Evolutionary conservation across 1,140 invertebrate genomes (phyloP), one percentile per base, ranked within the genome.

Genomic region (Venturia canescens): DNA sequence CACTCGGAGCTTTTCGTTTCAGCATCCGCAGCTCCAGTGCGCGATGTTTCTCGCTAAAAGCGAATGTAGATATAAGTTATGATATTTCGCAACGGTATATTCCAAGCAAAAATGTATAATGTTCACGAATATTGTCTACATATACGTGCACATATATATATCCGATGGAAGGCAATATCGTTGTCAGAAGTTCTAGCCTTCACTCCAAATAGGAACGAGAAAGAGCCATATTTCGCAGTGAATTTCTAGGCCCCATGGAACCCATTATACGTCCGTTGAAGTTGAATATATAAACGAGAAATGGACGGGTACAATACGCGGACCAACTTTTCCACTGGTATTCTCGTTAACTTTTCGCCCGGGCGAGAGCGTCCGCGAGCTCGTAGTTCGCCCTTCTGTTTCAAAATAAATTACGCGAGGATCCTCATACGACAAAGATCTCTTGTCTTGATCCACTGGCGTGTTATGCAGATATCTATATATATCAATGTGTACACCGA

Each of bases 261-360:
- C 53, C 21, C 53, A 57, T 23, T 57, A n/a, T n/a, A 23, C 53
- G 53, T 23, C n/a, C 53, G 53, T 23, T n/a, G 21, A 57, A 57
- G 53, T 57, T 57, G 53, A 57, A 57, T 57, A 57, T 11, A 57
- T 57, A 57, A 57, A 57, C 21, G 53, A 57, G 53, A 9, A n/a
- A 57, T 23, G 21, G 53, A n/a, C 53, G 53, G 2, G 16, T 57
- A 57, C 18, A 57, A n/a, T 21, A 23, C 53, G 18, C 21, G 53
- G 16, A n/a, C 53, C 53, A 57, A 57, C 53, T 57, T 57, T 11
- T n/a, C 53, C 53, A 23, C 21, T 57, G 5, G 18, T 18, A 57
- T 57, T 23, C 53, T 23, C 53, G 53, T 57, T 57, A 57, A 57
- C 53, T 57, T 57, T 57, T 23, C 5, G 4, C 4, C 53, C 38